A percentile compares a stretch with the other conserved stretches of the same genome.
These are phyloP conservation scores for Oxyruncus cristatus DNA, from an alignment of 2,113 vertebrate genomes.

Conservation along the genomic window DNA sequence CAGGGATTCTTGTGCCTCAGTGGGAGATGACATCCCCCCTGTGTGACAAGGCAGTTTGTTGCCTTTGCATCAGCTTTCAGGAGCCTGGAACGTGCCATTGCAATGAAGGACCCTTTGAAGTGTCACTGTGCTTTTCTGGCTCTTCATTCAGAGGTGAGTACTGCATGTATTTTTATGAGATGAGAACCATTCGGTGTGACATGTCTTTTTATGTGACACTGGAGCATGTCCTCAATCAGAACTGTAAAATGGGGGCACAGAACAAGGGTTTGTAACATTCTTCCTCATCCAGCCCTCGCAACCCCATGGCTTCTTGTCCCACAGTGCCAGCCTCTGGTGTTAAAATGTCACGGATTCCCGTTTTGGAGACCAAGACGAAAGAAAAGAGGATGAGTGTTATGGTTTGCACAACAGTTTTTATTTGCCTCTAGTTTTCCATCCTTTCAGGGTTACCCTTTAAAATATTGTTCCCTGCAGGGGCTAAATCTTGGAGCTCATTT, in stretches of 20 bases:
- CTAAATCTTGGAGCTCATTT: neutral
- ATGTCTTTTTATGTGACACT: neutral
- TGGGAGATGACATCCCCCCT: neutral
- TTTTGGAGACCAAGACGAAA: neutral
- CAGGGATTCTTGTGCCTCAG: neutral
- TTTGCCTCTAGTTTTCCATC: neutral
- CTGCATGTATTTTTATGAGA: neutral
- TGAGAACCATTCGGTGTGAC: neutral
- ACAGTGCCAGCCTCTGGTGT: neutral
- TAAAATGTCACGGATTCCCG: neutral
- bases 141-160: neutral
- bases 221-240: neutral
- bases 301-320: neutral
- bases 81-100: neutral
- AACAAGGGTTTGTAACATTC: neutral
- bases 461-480: neutral
- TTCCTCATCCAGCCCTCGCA: neutral
- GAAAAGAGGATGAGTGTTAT: neutral
- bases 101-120: neutral
- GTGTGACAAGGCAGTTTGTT: neutral
- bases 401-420: neutral
- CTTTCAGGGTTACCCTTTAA: neutral
- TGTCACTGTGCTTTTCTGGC: neutral
- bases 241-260: neutral
- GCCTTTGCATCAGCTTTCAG: neutral